Evolutionary conservation across 2,113 vertebrate species (phyloP).

Genomic region (Onychorhynchus coronatus): DNA sequence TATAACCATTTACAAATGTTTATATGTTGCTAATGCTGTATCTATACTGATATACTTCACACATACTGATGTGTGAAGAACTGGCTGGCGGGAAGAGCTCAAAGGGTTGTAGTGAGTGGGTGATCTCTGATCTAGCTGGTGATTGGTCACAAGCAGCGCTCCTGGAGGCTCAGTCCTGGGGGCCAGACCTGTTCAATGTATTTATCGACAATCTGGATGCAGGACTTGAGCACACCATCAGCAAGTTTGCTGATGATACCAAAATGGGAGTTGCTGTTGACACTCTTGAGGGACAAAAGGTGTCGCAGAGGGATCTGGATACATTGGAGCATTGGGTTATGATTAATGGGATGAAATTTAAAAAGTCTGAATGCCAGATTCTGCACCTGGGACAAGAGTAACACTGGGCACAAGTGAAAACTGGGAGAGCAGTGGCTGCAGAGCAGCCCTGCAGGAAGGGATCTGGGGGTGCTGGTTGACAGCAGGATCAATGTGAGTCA

Average conservation of each 20-base stretch:
- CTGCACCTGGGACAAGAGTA: background rate
- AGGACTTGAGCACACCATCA: background rate
- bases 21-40: background rate
- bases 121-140: background rate
- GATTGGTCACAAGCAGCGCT: accelerated
- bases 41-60: too few species aligned
- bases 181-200: background rate
- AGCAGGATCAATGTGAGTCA: background rate
- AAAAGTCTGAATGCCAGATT: background rate
- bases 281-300: background rate
- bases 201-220: background rate
- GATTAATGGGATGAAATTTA: background rate
- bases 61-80: background rate
- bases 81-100: background rate
- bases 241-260: background rate
- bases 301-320: background rate
- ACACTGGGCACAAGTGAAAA: accelerated
- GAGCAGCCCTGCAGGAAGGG: background rate
- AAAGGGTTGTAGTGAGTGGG: background rate
- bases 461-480: accelerated
- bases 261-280: background rate
- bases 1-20: background rate
- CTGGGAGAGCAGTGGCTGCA: accelerated
- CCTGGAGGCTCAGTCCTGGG: background rate
- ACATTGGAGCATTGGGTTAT: background rate